These are phyloP conservation scores for Catocala sponsa DNA, from an alignment of 2,888 invertebrate genomes.

Conservation along the genomic window DNA sequence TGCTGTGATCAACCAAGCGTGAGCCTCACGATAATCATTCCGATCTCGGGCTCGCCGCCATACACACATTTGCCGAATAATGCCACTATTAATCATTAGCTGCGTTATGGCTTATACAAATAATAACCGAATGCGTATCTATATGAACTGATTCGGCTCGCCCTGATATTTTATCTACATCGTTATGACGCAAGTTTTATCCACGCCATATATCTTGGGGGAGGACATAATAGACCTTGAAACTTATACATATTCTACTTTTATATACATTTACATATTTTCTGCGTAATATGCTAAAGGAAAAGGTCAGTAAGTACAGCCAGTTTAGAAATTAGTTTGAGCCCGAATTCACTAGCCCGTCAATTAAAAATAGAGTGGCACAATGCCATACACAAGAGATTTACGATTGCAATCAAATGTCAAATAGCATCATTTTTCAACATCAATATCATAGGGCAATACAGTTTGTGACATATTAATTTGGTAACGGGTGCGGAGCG, in stretches of 20 bases:
- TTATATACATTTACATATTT: conserved; percentile 36
- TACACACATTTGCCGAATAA: conserved; percentile 66
- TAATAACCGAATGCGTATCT: conserved; percentile 47
- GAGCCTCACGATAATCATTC: conserved; percentile 77
- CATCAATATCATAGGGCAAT: conserved; percentile 67
- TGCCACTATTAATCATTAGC: conserved; percentile 72
- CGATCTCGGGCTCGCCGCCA: conserved; percentile 67
- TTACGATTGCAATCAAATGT: conserved; percentile 72
- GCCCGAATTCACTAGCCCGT: conserved; percentile 38
- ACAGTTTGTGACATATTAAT: conserved; percentile 75
- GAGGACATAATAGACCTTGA: conserved; percentile 37
- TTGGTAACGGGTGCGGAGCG: conserved; percentile 65
- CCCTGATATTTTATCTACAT: conserved; percentile 39
- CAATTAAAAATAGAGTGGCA: conserved; percentile 42
- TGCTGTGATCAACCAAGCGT: conserved; percentile 76
- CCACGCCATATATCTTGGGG: conserved; percentile 37
- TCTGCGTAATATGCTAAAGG: conserved; percentile 23
- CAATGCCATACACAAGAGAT: conserved; percentile 55
- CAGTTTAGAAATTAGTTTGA: conserved; percentile 24
- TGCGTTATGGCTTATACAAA: conserved; percentile 43
- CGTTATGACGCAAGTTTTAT: conserved; percentile 37
- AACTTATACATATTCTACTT: conserved; percentile 37
- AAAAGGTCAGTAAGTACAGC: conserved; percentile 26
- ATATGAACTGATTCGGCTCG: conserved; percentile 44
- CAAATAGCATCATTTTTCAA: conserved; percentile 71